phyloP scores from a whole-genome alignment of 1,140 invertebrate genomes.

The Drosophila tani region DNA sequence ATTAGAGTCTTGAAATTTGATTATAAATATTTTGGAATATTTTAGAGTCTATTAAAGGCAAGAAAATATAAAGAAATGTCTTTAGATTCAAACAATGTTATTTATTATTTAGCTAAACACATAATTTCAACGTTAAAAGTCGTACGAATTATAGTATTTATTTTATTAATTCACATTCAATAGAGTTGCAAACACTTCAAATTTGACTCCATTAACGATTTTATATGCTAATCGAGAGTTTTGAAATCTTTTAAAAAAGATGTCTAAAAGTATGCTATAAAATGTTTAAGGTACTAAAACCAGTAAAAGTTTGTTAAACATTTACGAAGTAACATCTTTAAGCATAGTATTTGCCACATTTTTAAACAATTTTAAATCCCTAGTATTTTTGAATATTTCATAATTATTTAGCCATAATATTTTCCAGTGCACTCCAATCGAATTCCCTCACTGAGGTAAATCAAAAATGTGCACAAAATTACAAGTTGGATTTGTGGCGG shows the following conservation, averaged over 20 bases:
- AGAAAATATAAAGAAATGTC: no score
- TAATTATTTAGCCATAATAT: background rate
- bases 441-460: constrained; percentile 32
- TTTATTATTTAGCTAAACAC: no score
- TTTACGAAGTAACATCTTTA: background rate
- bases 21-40: background rate
- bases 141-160: no score
- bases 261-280: background rate
- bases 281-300: background rate
- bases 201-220: no score
- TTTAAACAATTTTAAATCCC: background rate
- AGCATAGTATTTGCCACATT: background rate
- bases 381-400: background rate
- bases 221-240: no score
- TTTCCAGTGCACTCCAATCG: constrained; percentile 21
- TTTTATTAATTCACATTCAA: no score
- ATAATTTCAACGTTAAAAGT: no score
- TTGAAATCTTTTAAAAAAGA: background rate
- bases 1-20: no score
- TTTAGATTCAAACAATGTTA: no score
- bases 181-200: no score
- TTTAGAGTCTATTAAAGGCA: background rate
- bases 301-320: background rate
- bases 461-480: constrained; percentile 51
- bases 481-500: constrained; percentile 38